Evolutionary conservation across 2,797 vertebrate genomes (phyloP).

Genomic region (Phyllotis vaccarum): DNA sequence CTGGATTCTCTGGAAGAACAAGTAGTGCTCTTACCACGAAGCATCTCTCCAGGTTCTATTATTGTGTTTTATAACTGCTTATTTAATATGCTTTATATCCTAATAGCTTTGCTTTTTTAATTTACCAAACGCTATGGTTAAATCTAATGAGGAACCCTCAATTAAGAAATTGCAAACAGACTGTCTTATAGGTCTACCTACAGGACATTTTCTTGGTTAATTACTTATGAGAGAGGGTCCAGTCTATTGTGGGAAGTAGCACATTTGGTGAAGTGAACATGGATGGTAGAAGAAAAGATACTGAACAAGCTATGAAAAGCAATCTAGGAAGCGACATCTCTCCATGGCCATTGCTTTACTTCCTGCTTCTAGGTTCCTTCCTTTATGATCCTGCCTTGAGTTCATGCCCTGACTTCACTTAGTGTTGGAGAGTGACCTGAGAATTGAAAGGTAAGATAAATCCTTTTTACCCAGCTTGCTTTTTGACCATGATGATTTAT

Average conservation of each 20-base stretch:
- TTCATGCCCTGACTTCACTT: too few species aligned
- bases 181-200: too few species aligned
- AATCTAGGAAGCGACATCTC: too few species aligned
- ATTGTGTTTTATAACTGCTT: neutral
- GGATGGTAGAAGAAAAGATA: too few species aligned
- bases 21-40: neutral
- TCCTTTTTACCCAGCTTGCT: neutral
- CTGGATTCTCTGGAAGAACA: neutral
- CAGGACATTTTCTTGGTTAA: neutral
- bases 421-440: neutral
- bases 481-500: neutral
- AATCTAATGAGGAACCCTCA: neutral
- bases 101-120: neutral
- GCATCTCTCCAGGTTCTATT: neutral
- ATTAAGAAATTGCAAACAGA: neutral
- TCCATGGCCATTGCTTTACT: neutral
- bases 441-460: neutral
- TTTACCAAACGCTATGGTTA: neutral
- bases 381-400: too few species aligned
- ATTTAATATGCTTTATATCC: neutral
- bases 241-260: neutral
- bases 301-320: neutral
- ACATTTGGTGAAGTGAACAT: neutral
- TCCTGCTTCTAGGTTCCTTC: neutral
- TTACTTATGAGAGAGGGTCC: neutral